These are phyloP conservation scores for Pharmacophagus antenor DNA, from an alignment of 2,888 invertebrate genomes.

Conservation along the genomic window DNA sequence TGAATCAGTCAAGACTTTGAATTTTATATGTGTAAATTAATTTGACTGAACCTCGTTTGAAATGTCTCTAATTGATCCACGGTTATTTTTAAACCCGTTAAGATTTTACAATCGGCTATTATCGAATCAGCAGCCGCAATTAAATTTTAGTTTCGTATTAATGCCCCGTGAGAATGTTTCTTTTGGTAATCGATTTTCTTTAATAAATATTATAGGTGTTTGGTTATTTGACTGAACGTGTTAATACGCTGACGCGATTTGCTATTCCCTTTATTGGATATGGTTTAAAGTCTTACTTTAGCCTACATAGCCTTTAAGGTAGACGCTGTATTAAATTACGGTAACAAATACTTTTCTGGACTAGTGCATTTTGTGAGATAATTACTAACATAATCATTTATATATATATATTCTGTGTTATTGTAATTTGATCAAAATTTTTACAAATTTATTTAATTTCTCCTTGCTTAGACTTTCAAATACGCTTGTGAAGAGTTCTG, in stretches of 20 bases:
- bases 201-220: slow-evolving; percentile 6
- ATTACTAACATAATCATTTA: no score
- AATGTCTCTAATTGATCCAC: slow-evolving; percentile 27
- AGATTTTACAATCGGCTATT: slow-evolving; percentile 65
- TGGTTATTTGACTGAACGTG: background rate
- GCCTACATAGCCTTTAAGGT: no score
- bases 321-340: no score
- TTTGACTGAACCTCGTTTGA: slow-evolving; percentile 11
- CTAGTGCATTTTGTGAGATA: no score
- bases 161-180: slow-evolving; percentile 58
- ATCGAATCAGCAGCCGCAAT: slow-evolving; percentile 69
- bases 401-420: no score
- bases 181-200: background rate
- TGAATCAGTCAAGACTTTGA: no score
- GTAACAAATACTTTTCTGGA: no score
- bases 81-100: slow-evolving; percentile 45
- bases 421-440: no score
- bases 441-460: background rate
- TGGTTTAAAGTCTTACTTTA: no score
- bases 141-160: slow-evolving; percentile 64
- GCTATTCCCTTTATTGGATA: no score
- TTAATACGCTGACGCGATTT: background rate
- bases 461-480: no score
- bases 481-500: background rate
- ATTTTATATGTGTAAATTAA: no score